Evolutionary conservation across 1,140 invertebrate genomes (phyloP).

Genomic region (Dinoponera quadriceps): DNA sequence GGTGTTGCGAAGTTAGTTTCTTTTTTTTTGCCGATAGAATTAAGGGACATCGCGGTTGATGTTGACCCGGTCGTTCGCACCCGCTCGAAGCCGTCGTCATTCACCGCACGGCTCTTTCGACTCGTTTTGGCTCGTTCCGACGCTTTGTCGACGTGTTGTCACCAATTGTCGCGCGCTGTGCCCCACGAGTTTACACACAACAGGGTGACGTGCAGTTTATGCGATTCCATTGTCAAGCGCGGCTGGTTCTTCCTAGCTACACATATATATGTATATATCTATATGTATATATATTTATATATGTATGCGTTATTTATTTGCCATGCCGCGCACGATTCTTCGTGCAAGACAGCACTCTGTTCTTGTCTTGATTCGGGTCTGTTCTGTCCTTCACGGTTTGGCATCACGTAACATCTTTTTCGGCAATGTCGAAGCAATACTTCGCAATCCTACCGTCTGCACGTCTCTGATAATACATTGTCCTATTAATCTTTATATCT

Average conservation of each 20-base stretch:
- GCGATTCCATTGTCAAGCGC: constrained; percentile 80
- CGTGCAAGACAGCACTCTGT: background rate
- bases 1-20: background rate
- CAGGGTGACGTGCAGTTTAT: constrained; percentile 82
- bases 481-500: background rate
- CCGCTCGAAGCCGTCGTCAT: constrained; percentile 29
- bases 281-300: background rate
- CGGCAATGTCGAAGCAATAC: background rate
- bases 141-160: constrained; percentile 82
- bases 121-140: constrained; percentile 75
- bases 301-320: background rate
- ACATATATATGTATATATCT: background rate
- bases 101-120: constrained; percentile 62
- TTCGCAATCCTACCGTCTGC: background rate
- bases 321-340: background rate
- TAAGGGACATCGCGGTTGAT: background rate
- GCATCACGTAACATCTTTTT: background rate
- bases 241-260: constrained; percentile 69
- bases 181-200: constrained; percentile 84
- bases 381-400: background rate
- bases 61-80: constrained; percentile 6
- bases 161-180: constrained; percentile 82
- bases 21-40: background rate
- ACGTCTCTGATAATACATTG: background rate
- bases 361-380: background rate